These are phyloP conservation scores for Maniola jurtina DNA, from an alignment of 1,140 invertebrate species.

Conservation along the genomic window DNA sequence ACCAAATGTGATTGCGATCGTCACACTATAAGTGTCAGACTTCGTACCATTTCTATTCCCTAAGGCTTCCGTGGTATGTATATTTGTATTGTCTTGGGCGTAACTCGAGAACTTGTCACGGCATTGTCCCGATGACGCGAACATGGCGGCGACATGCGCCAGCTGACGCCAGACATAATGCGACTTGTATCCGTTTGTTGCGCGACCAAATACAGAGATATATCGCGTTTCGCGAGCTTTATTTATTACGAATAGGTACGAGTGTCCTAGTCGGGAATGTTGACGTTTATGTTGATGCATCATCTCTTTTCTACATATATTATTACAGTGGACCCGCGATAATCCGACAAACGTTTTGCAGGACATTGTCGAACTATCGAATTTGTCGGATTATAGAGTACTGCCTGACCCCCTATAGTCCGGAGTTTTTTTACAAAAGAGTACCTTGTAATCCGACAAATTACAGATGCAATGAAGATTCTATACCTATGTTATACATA, in stretches of 20 bases:
- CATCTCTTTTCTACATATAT: not conserved
- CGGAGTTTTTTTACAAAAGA: no score
- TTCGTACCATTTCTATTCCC: no score
- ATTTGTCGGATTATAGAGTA: no score
- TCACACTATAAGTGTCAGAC: no score
- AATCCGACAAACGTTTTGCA: no score
- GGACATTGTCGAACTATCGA: no score
- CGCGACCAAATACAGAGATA: constrained; percentile 6
- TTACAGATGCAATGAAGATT: no score
- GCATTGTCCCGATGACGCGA: constrained; percentile 19
- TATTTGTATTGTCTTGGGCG: constrained; percentile 12
- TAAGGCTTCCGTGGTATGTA: not conserved
- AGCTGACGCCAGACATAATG: constrained; percentile 25
- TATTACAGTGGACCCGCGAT: no score
- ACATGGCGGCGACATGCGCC: constrained; percentile 10
- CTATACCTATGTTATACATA: no score
- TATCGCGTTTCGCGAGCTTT: constrained; percentile 14
- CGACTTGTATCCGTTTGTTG: constrained; percentile 17
- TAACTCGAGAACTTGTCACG: constrained; percentile 33
- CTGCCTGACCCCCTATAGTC: no score
- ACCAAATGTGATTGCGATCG: no score
- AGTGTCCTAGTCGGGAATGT: not conserved
- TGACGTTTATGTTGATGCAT: not conserved
- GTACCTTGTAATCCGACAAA: no score
- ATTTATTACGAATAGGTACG: not conserved